Evolutionary conservation across 2,113 vertebrate species (phyloP), one percentile per base, ranked within the genome.

Genomic region (Piaya cayana): DNA sequence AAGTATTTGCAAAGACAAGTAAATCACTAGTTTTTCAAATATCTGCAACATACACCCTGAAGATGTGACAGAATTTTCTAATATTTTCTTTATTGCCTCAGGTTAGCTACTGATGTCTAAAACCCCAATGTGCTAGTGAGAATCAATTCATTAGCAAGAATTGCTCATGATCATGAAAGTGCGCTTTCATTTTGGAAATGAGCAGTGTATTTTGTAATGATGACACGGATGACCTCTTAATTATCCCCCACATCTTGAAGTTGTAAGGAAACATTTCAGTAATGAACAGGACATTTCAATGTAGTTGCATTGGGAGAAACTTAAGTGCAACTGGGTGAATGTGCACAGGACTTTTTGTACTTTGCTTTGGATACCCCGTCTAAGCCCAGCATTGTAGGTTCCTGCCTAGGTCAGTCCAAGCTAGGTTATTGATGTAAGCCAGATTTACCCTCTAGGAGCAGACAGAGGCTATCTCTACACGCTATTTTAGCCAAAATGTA

Each of bases 61-160:
- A 59, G 58, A 77, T 55, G 49, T 78, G 92, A 77, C 21, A 80
- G 77, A 91, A 77, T 60, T 86, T 96, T 77, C 72, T 60, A 82
- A 93, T 56, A 65, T 50, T 83, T 37, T 36, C 17, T 81, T 53
- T 86, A 14, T 72, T 86, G 37, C 6, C 39, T 68, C 70, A 71
- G 42, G 53, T 85, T 69, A 87, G 69, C 34, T 70, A 29, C 43
- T 76, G 25, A 8, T 34, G 15, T 34, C 78, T 93, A 91, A 74
- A 88, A 94, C 32, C 21, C 39, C 18, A 77, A 32, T 71, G 12
- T 81, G 10, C 63, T 88, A 76, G 30, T 15, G 4, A 67, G 42
- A 93, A 64, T 14, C n/a, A 45, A 74, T 26, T 43, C 26, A 69
- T 50, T 82, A 43, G 9, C 69, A 95, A 37, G 69, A 89, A 85